These are phyloP conservation scores for Garra rufa DNA, from an alignment of 2,113 vertebrate species.

Conservation along the genomic window DNA sequence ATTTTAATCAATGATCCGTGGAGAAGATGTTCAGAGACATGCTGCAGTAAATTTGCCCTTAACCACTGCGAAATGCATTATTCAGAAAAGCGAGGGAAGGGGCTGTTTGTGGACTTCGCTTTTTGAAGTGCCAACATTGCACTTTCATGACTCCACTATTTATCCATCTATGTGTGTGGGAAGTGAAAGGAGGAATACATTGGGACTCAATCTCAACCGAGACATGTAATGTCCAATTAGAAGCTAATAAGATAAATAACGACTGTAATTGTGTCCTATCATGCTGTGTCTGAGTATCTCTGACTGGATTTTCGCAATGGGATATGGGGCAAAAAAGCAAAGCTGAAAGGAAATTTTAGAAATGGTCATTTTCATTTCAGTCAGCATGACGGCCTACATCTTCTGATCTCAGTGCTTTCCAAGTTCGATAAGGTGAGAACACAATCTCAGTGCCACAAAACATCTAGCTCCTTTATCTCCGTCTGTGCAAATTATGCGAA, in stretches of 20 bases:
- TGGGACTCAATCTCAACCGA: background rate
- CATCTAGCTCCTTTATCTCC: background rate
- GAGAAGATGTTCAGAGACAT: constrained; percentile 53
- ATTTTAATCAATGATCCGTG: constrained; percentile 66
- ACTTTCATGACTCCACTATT: background rate
- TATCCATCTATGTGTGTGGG: background rate
- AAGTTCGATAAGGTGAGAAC: constrained; percentile 8
- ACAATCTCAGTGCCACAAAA: background rate
- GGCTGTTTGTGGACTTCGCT: constrained; percentile 20
- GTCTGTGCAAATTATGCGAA: constrained; percentile 7
- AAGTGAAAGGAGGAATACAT: background rate
- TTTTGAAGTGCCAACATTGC: constrained; percentile 10
- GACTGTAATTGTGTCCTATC: background rate
- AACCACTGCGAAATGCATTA: constrained; percentile 38
- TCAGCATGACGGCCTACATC: background rate
- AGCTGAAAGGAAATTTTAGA: constrained; percentile 7
- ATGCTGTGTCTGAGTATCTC: background rate
- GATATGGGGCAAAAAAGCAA: background rate
- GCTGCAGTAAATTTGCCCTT: constrained; percentile 51
- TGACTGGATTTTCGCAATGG: background rate
- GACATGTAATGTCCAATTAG: constrained; percentile 9
- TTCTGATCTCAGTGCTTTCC: constrained; percentile 13
- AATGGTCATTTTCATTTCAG: constrained; percentile 6
- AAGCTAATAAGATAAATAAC: constrained; percentile 18
- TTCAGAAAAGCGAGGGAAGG: constrained; percentile 16